These are phyloP conservation scores for Hormiphora californensis DNA, from an alignment of 37 sponge, comb jelly and placozoan genomes.

Conservation along the genomic window DNA sequence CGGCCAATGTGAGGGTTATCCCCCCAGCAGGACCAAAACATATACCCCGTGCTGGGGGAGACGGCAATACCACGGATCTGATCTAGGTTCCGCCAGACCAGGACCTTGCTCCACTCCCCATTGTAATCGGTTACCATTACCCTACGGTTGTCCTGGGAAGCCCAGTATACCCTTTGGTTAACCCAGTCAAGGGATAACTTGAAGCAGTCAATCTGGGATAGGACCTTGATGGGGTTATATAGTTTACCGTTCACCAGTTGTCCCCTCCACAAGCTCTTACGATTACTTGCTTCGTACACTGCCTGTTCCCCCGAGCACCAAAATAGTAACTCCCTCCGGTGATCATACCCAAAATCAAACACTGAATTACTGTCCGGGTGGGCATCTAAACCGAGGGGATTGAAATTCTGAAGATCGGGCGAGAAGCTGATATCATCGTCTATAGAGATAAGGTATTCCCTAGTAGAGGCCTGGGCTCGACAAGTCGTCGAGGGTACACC, in stretches of 20 bases:
- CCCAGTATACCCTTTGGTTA: constrained; percentile 42
- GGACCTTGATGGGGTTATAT: not conserved
- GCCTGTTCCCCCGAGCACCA: constrained; percentile 39
- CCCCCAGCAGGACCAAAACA: constrained; percentile 23
- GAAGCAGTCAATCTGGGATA: not conserved
- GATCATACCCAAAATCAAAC: constrained; percentile 44
- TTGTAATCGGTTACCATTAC: constrained; percentile 1
- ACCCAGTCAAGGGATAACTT: constrained; percentile 28
- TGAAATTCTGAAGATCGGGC: not conserved
- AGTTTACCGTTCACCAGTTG: not conserved
- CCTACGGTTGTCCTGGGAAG: not conserved
- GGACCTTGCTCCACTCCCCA: not conserved
- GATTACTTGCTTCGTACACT: not conserved
- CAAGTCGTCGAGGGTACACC: no score
- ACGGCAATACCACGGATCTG: not conserved
- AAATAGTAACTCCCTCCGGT: not conserved
- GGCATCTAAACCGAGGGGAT: not conserved
- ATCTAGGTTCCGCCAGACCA: constrained; percentile 21
- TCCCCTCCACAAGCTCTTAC: not conserved
- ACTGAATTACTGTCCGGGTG: not conserved
- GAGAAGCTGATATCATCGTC: not conserved
- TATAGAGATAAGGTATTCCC: not conserved
- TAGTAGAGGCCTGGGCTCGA: not conserved
- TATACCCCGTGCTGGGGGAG: not conserved
- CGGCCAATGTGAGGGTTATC: constrained; percentile 37